Evolutionary conservation across 2,888 invertebrate genomes (phyloP).

Genomic region (Aelia acuminata): DNA sequence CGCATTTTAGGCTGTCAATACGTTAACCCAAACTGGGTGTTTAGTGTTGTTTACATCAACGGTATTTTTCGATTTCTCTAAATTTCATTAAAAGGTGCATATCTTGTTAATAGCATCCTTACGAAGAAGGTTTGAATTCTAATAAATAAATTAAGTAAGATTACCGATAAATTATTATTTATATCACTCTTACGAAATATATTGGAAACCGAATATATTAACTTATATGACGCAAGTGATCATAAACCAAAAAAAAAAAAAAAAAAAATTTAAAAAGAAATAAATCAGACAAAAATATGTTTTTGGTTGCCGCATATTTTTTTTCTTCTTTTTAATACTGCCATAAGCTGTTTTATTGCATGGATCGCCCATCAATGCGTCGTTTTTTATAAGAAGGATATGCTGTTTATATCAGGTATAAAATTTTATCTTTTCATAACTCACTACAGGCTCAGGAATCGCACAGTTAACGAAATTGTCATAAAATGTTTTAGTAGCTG

Average conservation of each 20-base stretch:
- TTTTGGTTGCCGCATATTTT: not conserved
- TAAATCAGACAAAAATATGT: not conserved
- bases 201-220: no score
- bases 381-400: not conserved
- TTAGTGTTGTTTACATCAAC: not conserved
- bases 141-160: no score
- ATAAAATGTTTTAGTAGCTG: not conserved
- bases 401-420: not conserved
- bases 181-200: no score
- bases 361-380: not conserved
- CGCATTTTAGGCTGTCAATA: not conserved
- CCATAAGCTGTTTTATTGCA: not conserved
- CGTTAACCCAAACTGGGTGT: not conserved
- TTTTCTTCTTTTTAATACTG: not conserved
- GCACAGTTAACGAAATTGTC: not conserved
- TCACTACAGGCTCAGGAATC: not conserved
- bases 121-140: not conserved
- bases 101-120: not conserved
- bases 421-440: conserved; percentile 12
- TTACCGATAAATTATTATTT: no score
- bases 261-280: not conserved
- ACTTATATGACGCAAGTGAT: no score
- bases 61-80: not conserved
- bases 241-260: no score
- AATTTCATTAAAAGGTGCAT: not conserved